Base-by-base conservation (phyloP, 30 jellyfish, hydroid and myxozoan genomes). In the Rhopilema esculentum region DNA sequence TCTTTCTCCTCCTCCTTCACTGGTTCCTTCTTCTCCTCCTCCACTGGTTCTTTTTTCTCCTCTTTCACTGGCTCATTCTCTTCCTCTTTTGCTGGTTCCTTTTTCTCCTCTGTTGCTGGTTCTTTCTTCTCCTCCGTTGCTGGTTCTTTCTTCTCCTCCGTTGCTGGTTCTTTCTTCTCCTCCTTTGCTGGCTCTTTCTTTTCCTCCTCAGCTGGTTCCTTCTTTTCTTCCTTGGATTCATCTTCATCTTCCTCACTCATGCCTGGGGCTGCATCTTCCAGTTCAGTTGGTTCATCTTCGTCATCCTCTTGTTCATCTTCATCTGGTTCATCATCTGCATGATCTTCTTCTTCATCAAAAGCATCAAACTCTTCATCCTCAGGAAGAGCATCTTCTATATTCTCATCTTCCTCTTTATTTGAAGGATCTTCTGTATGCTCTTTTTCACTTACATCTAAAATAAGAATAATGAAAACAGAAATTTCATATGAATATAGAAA, bases 401-500 rank as follows among this genome's bases (percentile, higher is more conserved):
- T 49, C 29, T 64, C 64, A 30, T 21, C 64, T 23, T 7, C 65
- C 20, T 77, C 30, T 15, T 31, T 77, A 24, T 57, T n/a, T 21
- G 24, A 70, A 23, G 30, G 27, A 0, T 70, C 30, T 25, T 27
- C 26, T 61, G 28, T 19, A 0, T 48, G 29, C 9, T 18, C 27
- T 16, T 23, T 0, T 16, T 26, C 27, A 16, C 79, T 22, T 81
- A 86, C 98, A 96, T 92, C 77, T 32, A 92, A 65, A 81, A 92
- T 86, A 40, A 86, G 97, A 26, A 80, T 94, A 48, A 92, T 81
- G 57, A 92, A 92, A 18, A 71, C 72, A 1, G 82, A 86, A 6
- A 92, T 70, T 75, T 92, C 91, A 63, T 31, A 66, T 20, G 86
- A 79, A 64, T 92, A 96, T 48, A 85, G 94, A 62, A 86, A 86